Percentiles rank a stretch among this genome's conserved stretches.
phyloP scores from a whole-genome alignment of 1,140 invertebrate species.

The Druon quercuslanigerum region DNA sequence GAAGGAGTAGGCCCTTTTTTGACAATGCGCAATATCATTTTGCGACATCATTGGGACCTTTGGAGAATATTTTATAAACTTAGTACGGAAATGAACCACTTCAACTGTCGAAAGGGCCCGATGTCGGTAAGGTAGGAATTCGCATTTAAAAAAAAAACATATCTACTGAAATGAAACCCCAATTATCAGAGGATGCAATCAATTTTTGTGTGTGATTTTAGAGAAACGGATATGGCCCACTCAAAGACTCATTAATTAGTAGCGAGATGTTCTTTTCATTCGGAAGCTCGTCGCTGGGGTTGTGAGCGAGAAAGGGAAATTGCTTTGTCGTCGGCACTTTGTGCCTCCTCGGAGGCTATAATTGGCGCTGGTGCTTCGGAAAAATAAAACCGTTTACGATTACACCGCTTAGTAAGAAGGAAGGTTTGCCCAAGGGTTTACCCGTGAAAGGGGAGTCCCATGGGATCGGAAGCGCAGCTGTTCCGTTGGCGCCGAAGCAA shows the following conservation, averaged over 20 bases:
- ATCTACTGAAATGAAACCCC: too few species aligned
- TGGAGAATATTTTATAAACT: too few species aligned
- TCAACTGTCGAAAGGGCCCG: too few species aligned
- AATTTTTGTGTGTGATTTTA: too few species aligned
- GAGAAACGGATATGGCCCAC: too few species aligned
- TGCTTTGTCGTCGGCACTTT: constrained; percentile 21
- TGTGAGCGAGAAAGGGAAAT: neutral
- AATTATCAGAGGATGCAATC: too few species aligned
- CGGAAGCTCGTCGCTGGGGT: neutral
- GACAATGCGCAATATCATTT: too few species aligned
- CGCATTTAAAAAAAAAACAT: too few species aligned
- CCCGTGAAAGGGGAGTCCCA: constrained; percentile 36
- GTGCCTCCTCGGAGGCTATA: constrained; percentile 48
- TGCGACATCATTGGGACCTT: too few species aligned
- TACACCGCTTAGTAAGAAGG: constrained; percentile 15
- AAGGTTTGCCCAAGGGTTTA: constrained; percentile 36
- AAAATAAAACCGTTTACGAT: constrained; percentile 31
- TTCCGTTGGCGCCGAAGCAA: constrained; percentile 65
- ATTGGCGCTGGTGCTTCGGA: constrained; percentile 46
- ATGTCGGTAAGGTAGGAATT: too few species aligned
- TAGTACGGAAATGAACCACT: too few species aligned
- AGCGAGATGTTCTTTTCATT: constrained; percentile 3
- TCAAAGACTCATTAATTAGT: constrained; percentile 2
- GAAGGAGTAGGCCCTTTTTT: too few species aligned
- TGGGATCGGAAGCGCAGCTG: constrained; percentile 67